Evolutionary conservation across 2,113 vertebrate genomes (phyloP).

Genomic region (Anarhynchus alexandrinus): DNA sequence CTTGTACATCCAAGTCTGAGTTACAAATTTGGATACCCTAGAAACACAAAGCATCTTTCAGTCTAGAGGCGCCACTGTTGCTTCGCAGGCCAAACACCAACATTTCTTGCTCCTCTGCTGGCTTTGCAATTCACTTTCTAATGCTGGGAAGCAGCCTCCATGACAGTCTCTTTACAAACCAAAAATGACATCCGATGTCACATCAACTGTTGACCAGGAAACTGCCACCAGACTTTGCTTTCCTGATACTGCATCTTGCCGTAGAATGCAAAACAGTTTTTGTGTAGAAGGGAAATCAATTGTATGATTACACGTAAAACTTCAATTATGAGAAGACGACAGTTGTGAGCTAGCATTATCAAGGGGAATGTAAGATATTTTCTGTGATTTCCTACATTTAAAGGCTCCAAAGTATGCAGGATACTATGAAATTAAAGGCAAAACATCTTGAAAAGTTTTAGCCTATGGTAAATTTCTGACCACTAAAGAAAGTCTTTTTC

Average conservation of each 20-base stretch:
- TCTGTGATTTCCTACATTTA: slow-evolving; percentile 21
- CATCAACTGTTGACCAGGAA: background rate
- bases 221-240: background rate
- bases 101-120: background rate
- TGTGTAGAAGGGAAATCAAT: background rate
- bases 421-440: background rate
- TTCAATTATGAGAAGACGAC: slow-evolving; percentile 39
- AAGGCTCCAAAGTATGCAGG: background rate
- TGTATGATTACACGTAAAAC: slow-evolving; percentile 39
- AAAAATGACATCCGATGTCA: background rate
- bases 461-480: background rate
- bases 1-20: accelerated
- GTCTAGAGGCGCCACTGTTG: background rate
- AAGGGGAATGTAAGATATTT: background rate
- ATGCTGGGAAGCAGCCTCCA: background rate
- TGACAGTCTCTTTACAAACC: background rate
- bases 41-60: background rate
- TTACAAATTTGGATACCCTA: background rate
- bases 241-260: background rate
- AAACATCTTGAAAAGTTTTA: background rate
- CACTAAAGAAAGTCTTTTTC: background rate
- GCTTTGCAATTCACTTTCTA: background rate
- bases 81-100: background rate
- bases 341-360: background rate
- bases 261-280: background rate